These are phyloP conservation scores for Strigamia crassipes DNA, from an alignment of 2,888 invertebrate genomes.

Conservation along the genomic window DNA sequence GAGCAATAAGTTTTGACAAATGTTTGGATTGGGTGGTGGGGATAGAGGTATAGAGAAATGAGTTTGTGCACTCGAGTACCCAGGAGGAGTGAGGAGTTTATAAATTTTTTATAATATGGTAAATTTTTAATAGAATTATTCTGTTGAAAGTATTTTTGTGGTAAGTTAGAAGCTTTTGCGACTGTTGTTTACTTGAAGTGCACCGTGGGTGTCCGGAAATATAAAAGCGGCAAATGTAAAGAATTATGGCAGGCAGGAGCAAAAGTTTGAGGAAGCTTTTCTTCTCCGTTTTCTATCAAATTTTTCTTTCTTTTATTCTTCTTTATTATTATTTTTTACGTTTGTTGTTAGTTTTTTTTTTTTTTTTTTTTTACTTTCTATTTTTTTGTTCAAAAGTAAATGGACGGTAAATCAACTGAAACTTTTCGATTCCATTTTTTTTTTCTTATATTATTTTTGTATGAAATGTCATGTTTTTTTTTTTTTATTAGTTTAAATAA, in stretches of 20 bases:
- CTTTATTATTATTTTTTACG: not conserved
- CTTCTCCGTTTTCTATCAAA: slow-evolving; percentile 35
- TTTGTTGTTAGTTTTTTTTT: not conserved
- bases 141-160: not conserved
- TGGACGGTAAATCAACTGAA: not conserved
- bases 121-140: slow-evolving; percentile 13
- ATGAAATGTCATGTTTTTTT: not conserved
- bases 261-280: slow-evolving; percentile 40
- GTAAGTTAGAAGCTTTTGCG: slow-evolving; percentile 20
- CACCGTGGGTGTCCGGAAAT: slow-evolving; percentile 28
- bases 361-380: not conserved
- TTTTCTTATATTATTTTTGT: not conserved
- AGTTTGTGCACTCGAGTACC: not conserved
- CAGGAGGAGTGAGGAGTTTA: not conserved
- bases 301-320: not conserved
- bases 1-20: slow-evolving; percentile 19
- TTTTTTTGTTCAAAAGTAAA: not conserved
- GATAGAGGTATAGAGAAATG: not conserved
- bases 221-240: slow-evolving; percentile 27
- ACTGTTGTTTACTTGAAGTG: slow-evolving; percentile 3
- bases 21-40: not conserved
- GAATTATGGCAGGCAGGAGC: slow-evolving; percentile 13
- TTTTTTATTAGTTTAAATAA: no score
- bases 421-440: not conserved
- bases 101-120: not conserved